These are phyloP conservation scores for Camarhynchus parvulus DNA, from an alignment of 2,113 vertebrate species.

Conservation along the genomic window DNA sequence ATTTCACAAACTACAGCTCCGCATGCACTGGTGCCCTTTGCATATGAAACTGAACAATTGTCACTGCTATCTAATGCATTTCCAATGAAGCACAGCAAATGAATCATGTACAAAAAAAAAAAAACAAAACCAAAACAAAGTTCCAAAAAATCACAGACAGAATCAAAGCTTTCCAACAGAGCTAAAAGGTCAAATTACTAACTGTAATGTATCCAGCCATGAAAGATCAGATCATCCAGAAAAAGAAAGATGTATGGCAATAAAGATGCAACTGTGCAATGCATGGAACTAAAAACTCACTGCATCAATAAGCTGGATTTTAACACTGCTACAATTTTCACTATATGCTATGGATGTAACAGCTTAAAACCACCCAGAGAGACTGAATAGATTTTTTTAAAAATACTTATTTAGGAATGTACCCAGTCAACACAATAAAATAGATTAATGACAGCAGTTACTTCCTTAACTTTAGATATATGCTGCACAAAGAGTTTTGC, in stretches of 20 bases:
- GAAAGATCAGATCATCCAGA: neutral
- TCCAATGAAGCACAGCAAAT: neutral
- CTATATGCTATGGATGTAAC: neutral
- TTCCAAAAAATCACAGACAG: neutral
- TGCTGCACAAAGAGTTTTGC: neutral
- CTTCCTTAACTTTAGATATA: neutral
- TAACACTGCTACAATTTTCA: neutral
- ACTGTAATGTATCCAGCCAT: neutral
- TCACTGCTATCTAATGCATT: neutral
- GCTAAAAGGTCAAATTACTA: neutral
- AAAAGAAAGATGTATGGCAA: neutral
- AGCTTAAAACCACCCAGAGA: neutral
- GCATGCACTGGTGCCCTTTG: neutral
- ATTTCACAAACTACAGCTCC: neutral
- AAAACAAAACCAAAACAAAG: neutral
- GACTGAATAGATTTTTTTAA: neutral
- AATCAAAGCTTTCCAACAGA: neutral
- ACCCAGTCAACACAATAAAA: neutral
- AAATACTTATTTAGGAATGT: neutral
- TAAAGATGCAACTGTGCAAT: neutral
- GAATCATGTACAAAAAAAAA: accelerated
- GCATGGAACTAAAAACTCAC: neutral
- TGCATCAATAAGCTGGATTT: neutral
- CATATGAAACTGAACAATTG: neutral
- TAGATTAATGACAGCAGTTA: neutral